Conservation (phyloP, 2,113 vertebrate species). For the Pachypanchax playfairii region DNA sequence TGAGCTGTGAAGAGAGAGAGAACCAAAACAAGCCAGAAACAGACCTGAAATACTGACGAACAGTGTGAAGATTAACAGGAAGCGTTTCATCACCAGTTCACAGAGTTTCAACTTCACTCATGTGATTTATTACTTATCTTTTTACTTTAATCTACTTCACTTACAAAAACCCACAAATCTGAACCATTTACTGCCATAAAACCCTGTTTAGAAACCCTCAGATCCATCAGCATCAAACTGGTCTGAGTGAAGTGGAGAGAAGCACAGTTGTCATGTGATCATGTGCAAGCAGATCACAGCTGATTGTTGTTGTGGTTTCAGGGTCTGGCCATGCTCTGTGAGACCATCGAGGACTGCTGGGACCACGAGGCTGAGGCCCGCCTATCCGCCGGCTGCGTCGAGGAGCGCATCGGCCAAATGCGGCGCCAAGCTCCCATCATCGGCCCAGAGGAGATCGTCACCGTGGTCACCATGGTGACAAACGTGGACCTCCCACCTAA, state of each 20-base stretch:
- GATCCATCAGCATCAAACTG: too few relatives aligned
- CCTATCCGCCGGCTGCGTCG: conserved; percentile 94
- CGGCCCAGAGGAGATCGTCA: conserved; percentile 96
- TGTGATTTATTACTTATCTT: too few relatives aligned
- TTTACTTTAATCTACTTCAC: too few relatives aligned
- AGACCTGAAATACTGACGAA: not conserved
- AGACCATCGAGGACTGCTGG: conserved; percentile 99
- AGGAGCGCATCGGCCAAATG: conserved; percentile 96
- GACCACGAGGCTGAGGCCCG: conserved; percentile 98
- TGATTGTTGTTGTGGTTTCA: conserved; percentile 45
- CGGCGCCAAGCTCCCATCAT: conserved; percentile 91
- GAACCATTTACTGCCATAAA: too few relatives aligned
- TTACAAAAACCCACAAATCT: too few relatives aligned
- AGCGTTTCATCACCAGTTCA: rapidly evolving
- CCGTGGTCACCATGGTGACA: conserved; percentile 98
- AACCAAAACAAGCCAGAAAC: not conserved
- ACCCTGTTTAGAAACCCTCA: too few relatives aligned
- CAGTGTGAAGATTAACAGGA: not conserved
- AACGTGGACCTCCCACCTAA: conserved; percentile 98
- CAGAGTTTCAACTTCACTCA: too few relatives aligned
- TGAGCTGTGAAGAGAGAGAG: conserved; percentile 68
- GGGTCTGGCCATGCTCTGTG: conserved; percentile 96
- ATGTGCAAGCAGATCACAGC: too few relatives aligned
- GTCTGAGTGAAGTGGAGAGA: too few relatives aligned
- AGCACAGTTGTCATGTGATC: too few relatives aligned